These are phyloP conservation scores for Manis pentadactyla DNA, from an alignment of 2,797 vertebrate species.

Conservation along the genomic window DNA sequence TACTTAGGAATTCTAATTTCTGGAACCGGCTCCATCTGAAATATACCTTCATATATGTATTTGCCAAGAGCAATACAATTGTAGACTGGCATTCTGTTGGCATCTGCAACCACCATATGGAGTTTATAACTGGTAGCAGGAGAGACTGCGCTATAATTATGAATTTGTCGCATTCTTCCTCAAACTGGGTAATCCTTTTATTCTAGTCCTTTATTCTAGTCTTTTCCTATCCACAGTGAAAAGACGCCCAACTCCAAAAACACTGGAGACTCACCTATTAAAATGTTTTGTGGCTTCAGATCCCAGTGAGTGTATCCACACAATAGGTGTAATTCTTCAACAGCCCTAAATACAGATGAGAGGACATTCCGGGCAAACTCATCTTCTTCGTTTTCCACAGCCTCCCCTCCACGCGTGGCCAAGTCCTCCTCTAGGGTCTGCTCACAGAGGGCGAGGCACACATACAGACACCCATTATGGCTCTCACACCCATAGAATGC, in stretches of 20 bases:
- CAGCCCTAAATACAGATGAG: conserved; percentile 81
- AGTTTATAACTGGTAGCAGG: not conserved
- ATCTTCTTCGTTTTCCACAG: conserved; percentile 15
- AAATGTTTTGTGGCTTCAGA: conserved; percentile 82
- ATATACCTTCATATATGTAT: not conserved
- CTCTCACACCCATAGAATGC: conserved; percentile 80
- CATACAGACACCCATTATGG: conserved; percentile 56
- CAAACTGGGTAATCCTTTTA: not conserved
- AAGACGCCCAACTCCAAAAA: not conserved
- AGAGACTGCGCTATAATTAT: not conserved
- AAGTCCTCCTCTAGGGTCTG: conserved; percentile 81
- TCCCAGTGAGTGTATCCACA: conserved; percentile 82
- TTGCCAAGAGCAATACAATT: not conserved
- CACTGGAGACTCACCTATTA: conserved; percentile 79
- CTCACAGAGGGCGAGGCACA: conserved; percentile 87
- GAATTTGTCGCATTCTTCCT: not conserved
- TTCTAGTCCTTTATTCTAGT: not conserved
- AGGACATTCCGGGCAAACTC: conserved; percentile 67
- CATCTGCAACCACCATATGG: not conserved
- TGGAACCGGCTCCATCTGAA: not conserved
- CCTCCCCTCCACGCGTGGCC: not conserved
- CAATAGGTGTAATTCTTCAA: conserved; percentile 78
- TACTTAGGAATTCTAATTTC: not conserved
- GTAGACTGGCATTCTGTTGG: not conserved
- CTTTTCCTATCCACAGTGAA: not conserved